Conservation (phyloP, 2,888 invertebrate species). For the Fragum sueziense region DNA sequence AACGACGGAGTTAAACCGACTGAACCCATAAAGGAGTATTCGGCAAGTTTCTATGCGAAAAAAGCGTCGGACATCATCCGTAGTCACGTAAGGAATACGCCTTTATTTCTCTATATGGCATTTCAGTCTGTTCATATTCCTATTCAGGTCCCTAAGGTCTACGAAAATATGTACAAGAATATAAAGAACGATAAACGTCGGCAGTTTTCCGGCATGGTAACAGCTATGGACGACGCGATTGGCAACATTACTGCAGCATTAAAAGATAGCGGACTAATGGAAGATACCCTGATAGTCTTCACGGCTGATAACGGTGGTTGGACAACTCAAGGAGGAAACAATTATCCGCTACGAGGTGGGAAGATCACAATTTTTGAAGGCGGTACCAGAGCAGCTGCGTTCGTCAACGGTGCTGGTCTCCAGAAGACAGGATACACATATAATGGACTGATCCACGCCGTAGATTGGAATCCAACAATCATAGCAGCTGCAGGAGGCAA, state of each 20-base stretch:
- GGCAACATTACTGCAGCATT: conserved; percentile 89
- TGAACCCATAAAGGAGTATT: conserved; percentile 13
- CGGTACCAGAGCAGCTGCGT: conserved; percentile 82
- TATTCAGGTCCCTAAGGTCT: conserved; percentile 64
- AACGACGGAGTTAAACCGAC: conserved; percentile 31
- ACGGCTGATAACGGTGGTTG: conserved; percentile 79
- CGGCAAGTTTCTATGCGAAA: conserved; percentile 48
- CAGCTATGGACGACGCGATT: conserved; percentile 91
- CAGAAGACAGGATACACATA: conserved; percentile 68
- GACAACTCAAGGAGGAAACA: conserved; percentile 76
- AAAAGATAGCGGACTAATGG: conserved; percentile 86
- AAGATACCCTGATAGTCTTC: conserved; percentile 85
- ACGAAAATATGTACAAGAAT: conserved; percentile 62
- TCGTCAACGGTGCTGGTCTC: conserved; percentile 79
- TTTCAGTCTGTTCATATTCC: conserved; percentile 68
- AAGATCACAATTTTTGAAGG: conserved; percentile 96
- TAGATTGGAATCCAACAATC: conserved; percentile 83
- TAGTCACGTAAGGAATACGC: conserved; percentile 64
- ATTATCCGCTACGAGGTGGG: conserved; percentile 82
- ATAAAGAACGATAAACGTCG: conserved; percentile 55
- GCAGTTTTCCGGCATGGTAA: conserved; percentile 85
- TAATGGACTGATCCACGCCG: conserved; percentile 82
- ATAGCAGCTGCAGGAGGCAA: conserved; percentile 79
- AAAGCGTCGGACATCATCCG: conserved; percentile 66
- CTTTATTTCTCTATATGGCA: conserved; percentile 73